Evolutionary conservation across 1,140 invertebrate species (phyloP).

Genomic region (Bombus balteatus): DNA sequence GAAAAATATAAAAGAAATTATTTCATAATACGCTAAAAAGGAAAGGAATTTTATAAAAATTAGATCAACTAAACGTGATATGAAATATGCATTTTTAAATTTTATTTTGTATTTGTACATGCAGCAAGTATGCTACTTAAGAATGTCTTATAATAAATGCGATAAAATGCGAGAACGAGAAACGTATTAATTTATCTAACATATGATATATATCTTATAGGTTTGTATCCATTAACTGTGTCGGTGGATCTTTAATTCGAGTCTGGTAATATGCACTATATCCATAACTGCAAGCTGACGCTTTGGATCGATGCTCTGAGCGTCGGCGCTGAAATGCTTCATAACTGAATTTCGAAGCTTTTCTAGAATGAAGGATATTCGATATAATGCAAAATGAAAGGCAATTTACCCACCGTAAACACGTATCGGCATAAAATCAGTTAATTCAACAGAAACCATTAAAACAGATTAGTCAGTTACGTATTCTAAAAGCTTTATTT

Average conservation of each 20-base stretch:
- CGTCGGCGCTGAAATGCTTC: slow-evolving; percentile 73
- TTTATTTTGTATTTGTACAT: neutral
- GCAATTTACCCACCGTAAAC: neutral
- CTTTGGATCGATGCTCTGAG: slow-evolving; percentile 78
- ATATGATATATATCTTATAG: slow-evolving; percentile 11
- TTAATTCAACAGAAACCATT: neutral
- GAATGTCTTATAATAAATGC: neutral
- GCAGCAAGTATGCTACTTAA: neutral
- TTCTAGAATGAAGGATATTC: slow-evolving; percentile 35
- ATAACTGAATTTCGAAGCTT: slow-evolving; percentile 45
- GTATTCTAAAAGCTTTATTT: neutral
- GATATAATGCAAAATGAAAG: neutral
- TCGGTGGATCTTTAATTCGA: slow-evolving; percentile 61
- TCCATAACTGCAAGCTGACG: slow-evolving; percentile 82
- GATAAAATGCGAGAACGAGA: neutral
- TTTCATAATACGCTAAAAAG: neutral
- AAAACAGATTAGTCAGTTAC: neutral
- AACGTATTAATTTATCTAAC: slow-evolving; percentile 31
- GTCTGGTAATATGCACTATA: slow-evolving; percentile 66
- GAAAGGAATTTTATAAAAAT: neutral
- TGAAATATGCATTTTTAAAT: neutral
- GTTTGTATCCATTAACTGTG: slow-evolving; percentile 37
- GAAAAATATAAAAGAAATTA: neutral
- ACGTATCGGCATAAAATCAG: neutral
- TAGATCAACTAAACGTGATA: neutral